Conservation (phyloP, 2,888 invertebrate genomes). For the Sceliomorpha sp. region DNA sequence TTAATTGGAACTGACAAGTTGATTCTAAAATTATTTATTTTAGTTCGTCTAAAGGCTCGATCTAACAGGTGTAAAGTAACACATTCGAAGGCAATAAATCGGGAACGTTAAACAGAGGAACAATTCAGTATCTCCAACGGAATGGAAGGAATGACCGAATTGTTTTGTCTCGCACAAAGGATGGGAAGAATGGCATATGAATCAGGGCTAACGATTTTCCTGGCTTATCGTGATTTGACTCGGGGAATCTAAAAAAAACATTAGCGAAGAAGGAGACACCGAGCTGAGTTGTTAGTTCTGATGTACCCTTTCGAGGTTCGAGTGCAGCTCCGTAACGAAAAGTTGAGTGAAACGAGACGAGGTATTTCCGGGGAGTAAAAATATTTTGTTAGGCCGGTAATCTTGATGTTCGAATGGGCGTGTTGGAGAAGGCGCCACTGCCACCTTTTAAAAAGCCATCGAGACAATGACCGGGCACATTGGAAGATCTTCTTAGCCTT, state of each 20-base stretch:
- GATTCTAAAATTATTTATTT: slow-evolving; percentile 6
- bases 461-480: slow-evolving; percentile 54
- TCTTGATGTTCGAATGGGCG: slow-evolving; percentile 40
- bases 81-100: slow-evolving; percentile 2
- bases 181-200: background rate
- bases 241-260: slow-evolving; percentile 58
- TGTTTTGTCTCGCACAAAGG: background rate
- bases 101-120: background rate
- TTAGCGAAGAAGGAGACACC: slow-evolving; percentile 25
- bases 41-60: slow-evolving; percentile 11
- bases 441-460: slow-evolving; percentile 53
- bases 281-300: slow-evolving; percentile 7
- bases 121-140: slow-evolving; percentile 8
- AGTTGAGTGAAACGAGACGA: slow-evolving; percentile 28
- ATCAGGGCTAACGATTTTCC: slow-evolving; percentile 14
- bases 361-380: slow-evolving; percentile 54
- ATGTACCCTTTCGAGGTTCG: slow-evolving; percentile 10
- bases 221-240: slow-evolving; percentile 56
- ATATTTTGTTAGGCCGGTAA: slow-evolving; percentile 60
- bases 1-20: background rate
- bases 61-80: slow-evolving; percentile 23
- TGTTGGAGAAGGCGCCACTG: slow-evolving; percentile 50
- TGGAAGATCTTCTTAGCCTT: slow-evolving; percentile 26
- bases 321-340: slow-evolving; percentile 15
- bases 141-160: background rate